Conservation (phyloP, 2,888 invertebrate species). For the Cheilosia grossa region DNA sequence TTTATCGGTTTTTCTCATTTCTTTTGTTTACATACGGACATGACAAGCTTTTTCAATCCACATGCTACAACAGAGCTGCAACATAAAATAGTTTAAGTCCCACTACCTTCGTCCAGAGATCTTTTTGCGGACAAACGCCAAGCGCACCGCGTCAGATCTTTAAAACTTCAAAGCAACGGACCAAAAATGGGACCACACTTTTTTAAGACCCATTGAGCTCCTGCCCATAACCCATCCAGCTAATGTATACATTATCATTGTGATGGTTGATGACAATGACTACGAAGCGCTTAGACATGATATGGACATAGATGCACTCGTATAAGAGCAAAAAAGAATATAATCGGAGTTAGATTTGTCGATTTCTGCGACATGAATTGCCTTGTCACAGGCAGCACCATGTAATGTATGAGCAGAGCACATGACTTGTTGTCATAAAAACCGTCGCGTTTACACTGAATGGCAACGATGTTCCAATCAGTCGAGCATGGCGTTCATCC, state of each 20-base stretch:
- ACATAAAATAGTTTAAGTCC: too few species aligned
- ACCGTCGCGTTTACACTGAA: not conserved
- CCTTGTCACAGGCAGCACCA: not conserved
- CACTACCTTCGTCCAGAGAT: too few species aligned
- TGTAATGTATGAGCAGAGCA: not conserved
- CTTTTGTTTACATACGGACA: slow-evolving; percentile 10
- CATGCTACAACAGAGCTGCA: not conserved
- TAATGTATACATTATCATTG: not conserved
- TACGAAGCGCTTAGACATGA: not conserved
- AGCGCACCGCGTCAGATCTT: not conserved
- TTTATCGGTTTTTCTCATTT: not conserved
- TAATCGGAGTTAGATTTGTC: not conserved
- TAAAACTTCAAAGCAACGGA: not conserved
- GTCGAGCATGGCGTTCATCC: not conserved
- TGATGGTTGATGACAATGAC: not conserved
- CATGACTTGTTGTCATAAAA: not conserved
- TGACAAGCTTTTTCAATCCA: not conserved
- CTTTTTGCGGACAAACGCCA: too few species aligned
- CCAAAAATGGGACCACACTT: not conserved
- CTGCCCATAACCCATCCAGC: not conserved
- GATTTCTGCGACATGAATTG: not conserved
- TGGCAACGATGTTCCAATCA: slow-evolving; percentile 1
- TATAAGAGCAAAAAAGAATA: not conserved
- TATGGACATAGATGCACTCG: not conserved
- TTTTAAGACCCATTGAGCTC: not conserved